phyloP scores from a whole-genome alignment of 2,113 vertebrate species.

The Rhinoptilus africanus region DNA sequence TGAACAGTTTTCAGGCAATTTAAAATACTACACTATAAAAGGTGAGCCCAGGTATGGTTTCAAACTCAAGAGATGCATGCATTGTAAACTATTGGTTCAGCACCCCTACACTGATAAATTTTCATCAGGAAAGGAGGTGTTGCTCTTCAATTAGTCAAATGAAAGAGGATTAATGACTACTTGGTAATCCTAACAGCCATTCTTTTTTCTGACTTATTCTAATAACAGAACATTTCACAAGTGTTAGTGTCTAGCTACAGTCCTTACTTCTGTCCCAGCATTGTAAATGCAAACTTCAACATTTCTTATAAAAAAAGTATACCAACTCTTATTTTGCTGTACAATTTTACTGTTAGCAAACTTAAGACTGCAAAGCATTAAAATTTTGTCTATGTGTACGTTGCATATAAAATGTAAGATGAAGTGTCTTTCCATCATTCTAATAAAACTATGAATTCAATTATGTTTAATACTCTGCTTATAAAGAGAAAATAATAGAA shows the following conservation, averaged over 20 bases:
- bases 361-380: background rate
- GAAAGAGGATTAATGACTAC: background rate
- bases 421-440: background rate
- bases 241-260: background rate
- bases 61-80: background rate
- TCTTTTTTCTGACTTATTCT: background rate
- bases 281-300: background rate
- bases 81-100: background rate
- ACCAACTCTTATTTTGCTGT: background rate
- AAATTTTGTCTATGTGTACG: background rate
- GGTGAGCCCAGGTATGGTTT: background rate
- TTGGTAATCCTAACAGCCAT: background rate
- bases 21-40: background rate
- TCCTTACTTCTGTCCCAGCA: background rate
- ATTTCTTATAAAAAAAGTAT: background rate
- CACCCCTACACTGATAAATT: background rate
- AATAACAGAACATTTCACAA: slow-evolving; percentile 9
- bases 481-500: background rate
- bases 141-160: background rate
- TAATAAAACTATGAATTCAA: background rate
- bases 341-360: background rate
- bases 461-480: background rate
- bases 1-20: background rate
- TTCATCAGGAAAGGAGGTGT: background rate
- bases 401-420: background rate